These are phyloP conservation scores for Gymnocephalus cernua DNA, from an alignment of 2,113 vertebrate genomes.

Conservation along the genomic window DNA sequence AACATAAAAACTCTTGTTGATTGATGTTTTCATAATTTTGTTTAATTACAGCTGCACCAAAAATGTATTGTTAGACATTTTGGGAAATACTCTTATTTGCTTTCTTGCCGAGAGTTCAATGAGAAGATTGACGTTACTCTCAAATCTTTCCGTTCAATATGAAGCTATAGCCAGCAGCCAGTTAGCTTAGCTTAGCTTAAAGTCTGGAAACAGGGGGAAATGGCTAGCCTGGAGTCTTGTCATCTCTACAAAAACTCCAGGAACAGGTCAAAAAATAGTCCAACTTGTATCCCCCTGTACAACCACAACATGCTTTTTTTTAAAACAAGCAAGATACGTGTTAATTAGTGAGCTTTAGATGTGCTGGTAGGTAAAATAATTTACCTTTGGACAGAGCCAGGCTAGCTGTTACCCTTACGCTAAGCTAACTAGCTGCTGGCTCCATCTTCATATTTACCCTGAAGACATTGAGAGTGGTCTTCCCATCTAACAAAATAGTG, in stretches of 20 bases:
- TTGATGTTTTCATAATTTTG: neutral
- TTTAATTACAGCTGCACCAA: neutral
- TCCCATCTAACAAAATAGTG: neutral
- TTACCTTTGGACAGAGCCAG: neutral
- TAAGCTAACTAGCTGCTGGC: neutral
- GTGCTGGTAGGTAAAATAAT: neutral
- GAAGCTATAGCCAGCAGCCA: neutral
- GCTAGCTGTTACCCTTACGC: neutral
- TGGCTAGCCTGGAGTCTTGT: neutral
- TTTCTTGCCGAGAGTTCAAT: neutral
- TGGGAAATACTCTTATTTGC: neutral
- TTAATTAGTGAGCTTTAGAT: neutral
- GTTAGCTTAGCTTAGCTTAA: slow-evolving; percentile 7
- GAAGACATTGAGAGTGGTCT: neutral
- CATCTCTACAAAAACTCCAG: neutral
- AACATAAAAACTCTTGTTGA: too few species aligned
- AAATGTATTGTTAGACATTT: neutral
- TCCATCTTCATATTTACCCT: neutral
- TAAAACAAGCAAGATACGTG: neutral
- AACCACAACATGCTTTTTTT: neutral
- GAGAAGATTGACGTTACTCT: neutral
- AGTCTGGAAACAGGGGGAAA: neutral
- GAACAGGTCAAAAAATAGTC: neutral
- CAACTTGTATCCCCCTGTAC: neutral
- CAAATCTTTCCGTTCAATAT: neutral